A percentile compares a stretch with the other conserved stretches of the same genome.
These are phyloP conservation scores for Chrysolina haemoptera DNA, from an alignment of 2,888 invertebrate species.

Conservation along the genomic window DNA sequence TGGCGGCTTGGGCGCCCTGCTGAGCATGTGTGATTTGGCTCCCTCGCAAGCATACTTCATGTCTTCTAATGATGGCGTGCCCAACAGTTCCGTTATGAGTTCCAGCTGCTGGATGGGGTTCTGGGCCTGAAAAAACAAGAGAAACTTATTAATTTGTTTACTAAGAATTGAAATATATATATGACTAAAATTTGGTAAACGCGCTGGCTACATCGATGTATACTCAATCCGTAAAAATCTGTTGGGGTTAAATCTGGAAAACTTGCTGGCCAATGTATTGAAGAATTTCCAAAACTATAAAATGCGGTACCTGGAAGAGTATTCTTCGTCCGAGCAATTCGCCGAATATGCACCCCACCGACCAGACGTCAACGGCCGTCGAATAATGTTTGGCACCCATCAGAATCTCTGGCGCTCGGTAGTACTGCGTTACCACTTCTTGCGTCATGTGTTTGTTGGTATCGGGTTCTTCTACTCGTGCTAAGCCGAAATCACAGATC, in stretches of 20 bases:
- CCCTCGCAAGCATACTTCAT: constrained; percentile 98
- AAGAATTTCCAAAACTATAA: background rate
- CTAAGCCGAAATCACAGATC: constrained; percentile 99
- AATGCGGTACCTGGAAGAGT: constrained; percentile 83
- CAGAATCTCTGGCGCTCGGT: constrained; percentile 97
- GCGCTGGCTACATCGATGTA: background rate
- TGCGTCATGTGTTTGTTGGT: constrained; percentile 97
- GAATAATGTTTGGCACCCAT: constrained; percentile 99
- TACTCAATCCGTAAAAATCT: background rate
- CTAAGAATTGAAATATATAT: background rate
- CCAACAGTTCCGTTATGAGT: constrained; percentile 96
- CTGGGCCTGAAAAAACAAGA: constrained; percentile 77
- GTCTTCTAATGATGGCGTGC: constrained; percentile 95
- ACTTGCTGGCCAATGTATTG: background rate
- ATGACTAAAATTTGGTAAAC: background rate
- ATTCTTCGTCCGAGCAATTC: constrained; percentile 96
- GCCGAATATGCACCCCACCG: constrained; percentile 99
- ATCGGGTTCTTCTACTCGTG: constrained; percentile 97
- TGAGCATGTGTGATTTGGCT: constrained; percentile 91
- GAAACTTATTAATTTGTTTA: background rate
- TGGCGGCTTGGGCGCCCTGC: constrained; percentile 89
- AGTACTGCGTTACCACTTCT: constrained; percentile 99
- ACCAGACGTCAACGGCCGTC: constrained; percentile 98
- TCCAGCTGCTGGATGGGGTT: constrained; percentile 98
- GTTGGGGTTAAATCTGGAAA: background rate